Base-by-base conservation (phyloP, 2,113 vertebrate genomes). In the Eublepharis macularius region DNA sequence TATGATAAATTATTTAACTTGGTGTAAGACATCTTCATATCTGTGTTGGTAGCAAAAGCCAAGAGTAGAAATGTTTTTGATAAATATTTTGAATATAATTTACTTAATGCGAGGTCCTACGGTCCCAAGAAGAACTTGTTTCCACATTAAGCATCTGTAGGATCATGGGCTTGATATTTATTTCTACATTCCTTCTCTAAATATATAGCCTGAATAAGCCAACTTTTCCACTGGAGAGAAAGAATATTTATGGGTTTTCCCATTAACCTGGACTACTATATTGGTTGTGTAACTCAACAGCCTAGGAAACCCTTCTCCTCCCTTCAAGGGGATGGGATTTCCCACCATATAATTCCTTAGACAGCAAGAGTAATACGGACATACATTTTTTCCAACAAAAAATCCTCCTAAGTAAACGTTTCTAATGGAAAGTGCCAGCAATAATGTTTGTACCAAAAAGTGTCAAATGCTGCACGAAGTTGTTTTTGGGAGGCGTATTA, bases 391-490 rank as follows among this genome's bases (percentile, higher is more conserved):
- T 24, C 43, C 19, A 41, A 57, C 36, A 54, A 88, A 89, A 92
- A 90, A 14, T 4, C 17, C 49, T 57, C 57, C 49, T 36, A 43
- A 86, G 81, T 92, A 94, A 95, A 93, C 94, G 91, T 95, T 95
- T 91, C 86, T 93, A 65, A 54, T 80, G 80, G 86, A 93, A 94
- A 89, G 87, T 91, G 92, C 91, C 92, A 91, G 84, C 86, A 87
- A 87, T 91, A 81, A 85, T 80, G 84, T 92, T 83, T 80, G 86
- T 78, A 84, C 91, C 93, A 92, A 39, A 66, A 4, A 13, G 32
- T 12, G 86, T 96, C 94, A 94, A 86, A 92, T 10, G 60, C 91
- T 89, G 91, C 90, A 87, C 93, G 87, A 86, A 92, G 86, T 93
- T 88, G 89, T 85, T 80, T 80, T 73, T 82, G n/a, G 89, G 91